Base-by-base conservation (phyloP, 2,113 vertebrate species). In the Psephotus haematonotus region DNA sequence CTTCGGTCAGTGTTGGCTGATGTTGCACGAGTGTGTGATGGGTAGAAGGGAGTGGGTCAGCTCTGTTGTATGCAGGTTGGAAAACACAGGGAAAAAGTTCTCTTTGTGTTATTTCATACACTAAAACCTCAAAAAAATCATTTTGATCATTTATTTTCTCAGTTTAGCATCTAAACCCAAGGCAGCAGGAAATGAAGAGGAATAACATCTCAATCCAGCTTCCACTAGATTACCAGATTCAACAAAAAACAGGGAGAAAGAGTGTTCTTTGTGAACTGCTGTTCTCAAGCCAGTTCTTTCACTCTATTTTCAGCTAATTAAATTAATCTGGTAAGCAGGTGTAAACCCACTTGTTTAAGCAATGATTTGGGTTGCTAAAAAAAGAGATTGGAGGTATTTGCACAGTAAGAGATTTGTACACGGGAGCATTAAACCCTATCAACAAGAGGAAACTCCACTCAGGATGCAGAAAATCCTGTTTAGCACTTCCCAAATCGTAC, bases 261-360 rank as follows among this genome's bases (percentile, higher is more conserved):
- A 77, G 44, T n/a, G 23, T 86, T 95, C 92, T 97, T 93, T 96
- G 93, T 16, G 29, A 39, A 14, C 85, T 76, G 98, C 98, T 98
- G 98, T 98, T 97, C 97, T 97, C 93, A 77, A 96, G 76, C 94
- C 97, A 68, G 96, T 95, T 97, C 97, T 97, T 96, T 95, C 89
- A 87, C 96, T 97, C 97, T 93, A 96, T 97, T 98, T 98, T 98
- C 97, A 97, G 96, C 97, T 98, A 98, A 98, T 98, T 98, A 97
- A 98, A 98, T 98, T 98, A 98, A 98, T 98, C 98, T 98, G 98
- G 98, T 98, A 98, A 98, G 97, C 98, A 98, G 98, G 98, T 98
- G 98, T 98, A 98, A 98, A 98, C 97, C 98, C 96, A 90, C 96
- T 98, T 97, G 96, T 98, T 98, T 98, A 95, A 94, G 96, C 97